phyloP scores from a whole-genome alignment of 2,797 vertebrate genomes.

The Gymnopithys bicolor region DNA sequence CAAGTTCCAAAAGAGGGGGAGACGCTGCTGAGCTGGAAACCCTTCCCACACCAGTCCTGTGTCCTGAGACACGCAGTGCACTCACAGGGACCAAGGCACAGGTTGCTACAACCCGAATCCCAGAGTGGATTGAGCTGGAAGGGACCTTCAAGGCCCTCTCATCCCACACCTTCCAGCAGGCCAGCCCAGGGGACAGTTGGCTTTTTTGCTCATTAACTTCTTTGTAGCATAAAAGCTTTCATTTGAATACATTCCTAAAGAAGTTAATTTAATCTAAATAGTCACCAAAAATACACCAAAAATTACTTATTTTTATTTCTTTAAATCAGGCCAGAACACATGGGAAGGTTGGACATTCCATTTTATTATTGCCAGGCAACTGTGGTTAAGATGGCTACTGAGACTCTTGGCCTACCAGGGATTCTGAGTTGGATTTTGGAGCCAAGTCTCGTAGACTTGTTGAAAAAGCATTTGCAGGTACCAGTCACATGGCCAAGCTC shows the following conservation, averaged over 20 bases:
- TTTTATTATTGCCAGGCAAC: background rate
- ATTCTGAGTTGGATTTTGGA: background rate
- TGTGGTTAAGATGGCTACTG: background rate
- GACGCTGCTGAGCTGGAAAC: background rate
- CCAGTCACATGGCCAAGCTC: background rate
- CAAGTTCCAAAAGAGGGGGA: background rate
- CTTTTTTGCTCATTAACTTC: background rate
- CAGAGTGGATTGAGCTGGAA: background rate
- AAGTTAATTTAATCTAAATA: background rate
- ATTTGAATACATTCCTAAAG: background rate
- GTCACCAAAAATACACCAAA: background rate
- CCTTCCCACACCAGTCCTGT: background rate
- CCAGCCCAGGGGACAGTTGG: background rate
- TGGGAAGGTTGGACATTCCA: background rate
- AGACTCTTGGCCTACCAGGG: background rate
- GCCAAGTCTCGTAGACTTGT: background rate
- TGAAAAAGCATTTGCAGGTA: conserved; percentile 33
- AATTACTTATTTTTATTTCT: background rate
- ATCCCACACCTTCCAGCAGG: background rate
- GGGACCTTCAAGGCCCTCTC: background rate
- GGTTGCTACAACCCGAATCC: background rate
- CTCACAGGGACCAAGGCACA: background rate
- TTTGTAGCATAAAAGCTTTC: background rate
- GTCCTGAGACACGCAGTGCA: rapidly evolving
- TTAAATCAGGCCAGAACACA: background rate